Evolutionary conservation across 2,113 vertebrate species (phyloP).

Genomic region (Scolopax mira): DNA sequence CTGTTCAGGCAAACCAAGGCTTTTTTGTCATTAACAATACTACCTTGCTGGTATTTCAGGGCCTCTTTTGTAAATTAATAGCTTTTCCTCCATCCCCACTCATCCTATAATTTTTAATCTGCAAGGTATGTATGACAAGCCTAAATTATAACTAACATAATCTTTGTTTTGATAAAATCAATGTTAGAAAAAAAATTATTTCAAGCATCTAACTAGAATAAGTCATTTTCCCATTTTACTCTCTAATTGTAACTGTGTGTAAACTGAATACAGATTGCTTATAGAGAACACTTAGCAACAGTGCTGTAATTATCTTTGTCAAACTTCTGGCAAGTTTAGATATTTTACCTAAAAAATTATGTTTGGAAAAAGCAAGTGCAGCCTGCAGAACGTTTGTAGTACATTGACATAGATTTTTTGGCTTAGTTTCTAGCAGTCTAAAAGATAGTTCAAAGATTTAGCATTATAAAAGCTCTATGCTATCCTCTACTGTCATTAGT

Average conservation of each 20-base stretch:
- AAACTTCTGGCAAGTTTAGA: conserved; percentile 23
- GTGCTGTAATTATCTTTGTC: conserved; percentile 13
- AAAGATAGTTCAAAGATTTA: neutral
- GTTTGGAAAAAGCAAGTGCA: neutral
- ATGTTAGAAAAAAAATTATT: neutral
- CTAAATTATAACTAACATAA: neutral
- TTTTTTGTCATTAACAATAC: neutral
- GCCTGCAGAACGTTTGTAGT: neutral
- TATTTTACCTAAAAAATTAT: conserved; percentile 21
- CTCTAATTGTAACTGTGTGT: neutral
- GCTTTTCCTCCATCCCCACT: neutral
- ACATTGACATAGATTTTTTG: neutral
- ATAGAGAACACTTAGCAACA: neutral
- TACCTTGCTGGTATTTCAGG: neutral
- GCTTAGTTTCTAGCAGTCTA: neutral
- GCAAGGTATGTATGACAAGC: neutral
- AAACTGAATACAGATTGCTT: conserved; percentile 19
- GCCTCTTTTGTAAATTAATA: neutral
- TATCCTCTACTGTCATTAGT: neutral
- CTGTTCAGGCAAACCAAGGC: neutral
- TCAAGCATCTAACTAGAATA: neutral
- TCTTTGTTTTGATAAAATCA: conserved; percentile 27
- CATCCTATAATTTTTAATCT: neutral
- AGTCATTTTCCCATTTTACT: neutral
- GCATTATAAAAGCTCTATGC: neutral